Evolutionary conservation across 2,113 vertebrate species (phyloP).

Genomic region (Helogale parvula): DNA sequence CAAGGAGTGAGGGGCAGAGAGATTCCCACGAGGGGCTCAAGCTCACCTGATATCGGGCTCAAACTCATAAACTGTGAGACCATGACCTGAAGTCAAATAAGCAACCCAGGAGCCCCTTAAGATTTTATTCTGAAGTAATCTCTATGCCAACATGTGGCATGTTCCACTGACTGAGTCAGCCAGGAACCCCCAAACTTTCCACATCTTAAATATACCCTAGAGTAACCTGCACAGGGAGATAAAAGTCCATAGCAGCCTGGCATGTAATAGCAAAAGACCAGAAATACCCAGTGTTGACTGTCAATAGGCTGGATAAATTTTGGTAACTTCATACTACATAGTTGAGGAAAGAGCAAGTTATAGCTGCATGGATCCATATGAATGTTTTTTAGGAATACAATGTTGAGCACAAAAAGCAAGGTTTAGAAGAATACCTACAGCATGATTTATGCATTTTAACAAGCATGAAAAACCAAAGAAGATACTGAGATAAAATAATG

Average conservation of each 20-base stretch:
- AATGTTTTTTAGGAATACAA: background rate
- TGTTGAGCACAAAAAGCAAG: background rate
- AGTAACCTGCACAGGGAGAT: background rate
- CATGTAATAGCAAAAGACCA: background rate
- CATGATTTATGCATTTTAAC: background rate
- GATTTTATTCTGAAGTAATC: background rate
- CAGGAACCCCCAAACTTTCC: background rate
- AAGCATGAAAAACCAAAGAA: background rate
- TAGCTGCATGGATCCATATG: background rate
- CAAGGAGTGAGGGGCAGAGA: too few relatives aligned
- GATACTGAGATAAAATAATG: background rate
- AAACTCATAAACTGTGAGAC: too few relatives aligned
- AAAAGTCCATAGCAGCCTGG: background rate
- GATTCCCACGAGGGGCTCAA: too few relatives aligned
- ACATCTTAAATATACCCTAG: background rate
- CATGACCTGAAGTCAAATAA: too few relatives aligned
- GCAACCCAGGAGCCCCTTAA: too few relatives aligned
- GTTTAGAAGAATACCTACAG: background rate
- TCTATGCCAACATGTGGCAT: background rate
- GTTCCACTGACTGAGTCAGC: background rate
- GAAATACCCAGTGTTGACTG: background rate
- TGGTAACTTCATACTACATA: background rate
- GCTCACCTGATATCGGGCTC: too few relatives aligned
- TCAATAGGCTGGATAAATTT: background rate
- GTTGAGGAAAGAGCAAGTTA: conserved; percentile 5